Evolutionary conservation across 2,888 invertebrate genomes (phyloP).

Genomic region (Lithophane socia): DNA sequence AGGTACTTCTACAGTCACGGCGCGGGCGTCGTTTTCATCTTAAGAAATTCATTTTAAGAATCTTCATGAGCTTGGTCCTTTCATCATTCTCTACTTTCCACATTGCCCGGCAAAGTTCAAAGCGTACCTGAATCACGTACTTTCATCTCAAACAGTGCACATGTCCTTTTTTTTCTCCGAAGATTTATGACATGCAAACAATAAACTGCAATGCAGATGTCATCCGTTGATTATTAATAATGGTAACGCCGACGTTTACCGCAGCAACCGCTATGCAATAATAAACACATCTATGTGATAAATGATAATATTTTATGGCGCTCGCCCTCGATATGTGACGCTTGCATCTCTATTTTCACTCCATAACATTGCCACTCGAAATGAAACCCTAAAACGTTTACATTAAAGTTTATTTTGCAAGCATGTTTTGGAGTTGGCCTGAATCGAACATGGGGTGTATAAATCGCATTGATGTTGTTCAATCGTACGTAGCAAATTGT

Average conservation of each 20-base stretch:
- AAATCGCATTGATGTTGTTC: constrained; percentile 87
- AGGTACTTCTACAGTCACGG: background rate
- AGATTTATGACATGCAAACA: constrained; percentile 76
- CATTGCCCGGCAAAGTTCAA: constrained; percentile 4
- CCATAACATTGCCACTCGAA: constrained; percentile 66
- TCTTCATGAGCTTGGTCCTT: background rate
- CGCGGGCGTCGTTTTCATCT: background rate
- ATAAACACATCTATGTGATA: constrained; percentile 88
- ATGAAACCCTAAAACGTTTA: constrained; percentile 42
- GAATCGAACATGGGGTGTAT: constrained; percentile 79
- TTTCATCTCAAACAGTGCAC: constrained; percentile 62
- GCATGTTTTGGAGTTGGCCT: constrained; percentile 69
- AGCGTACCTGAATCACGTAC: constrained; percentile 41
- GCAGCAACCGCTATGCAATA: constrained; percentile 86
- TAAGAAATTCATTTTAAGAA: background rate
- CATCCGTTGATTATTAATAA: constrained; percentile 84
- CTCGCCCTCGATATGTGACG: constrained; percentile 85
- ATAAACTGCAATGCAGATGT: constrained; percentile 84
- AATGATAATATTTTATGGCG: constrained; percentile 89
- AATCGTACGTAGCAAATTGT: constrained; percentile 90
- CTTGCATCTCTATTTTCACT: constrained; percentile 84
- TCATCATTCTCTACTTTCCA: background rate
- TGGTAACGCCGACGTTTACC: constrained; percentile 88
- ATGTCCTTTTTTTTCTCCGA: constrained; percentile 67
- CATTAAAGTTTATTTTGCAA: constrained; percentile 56